phyloP scores from a whole-genome alignment of 1,140 invertebrate species.

The Drosophila arawakana region DNA sequence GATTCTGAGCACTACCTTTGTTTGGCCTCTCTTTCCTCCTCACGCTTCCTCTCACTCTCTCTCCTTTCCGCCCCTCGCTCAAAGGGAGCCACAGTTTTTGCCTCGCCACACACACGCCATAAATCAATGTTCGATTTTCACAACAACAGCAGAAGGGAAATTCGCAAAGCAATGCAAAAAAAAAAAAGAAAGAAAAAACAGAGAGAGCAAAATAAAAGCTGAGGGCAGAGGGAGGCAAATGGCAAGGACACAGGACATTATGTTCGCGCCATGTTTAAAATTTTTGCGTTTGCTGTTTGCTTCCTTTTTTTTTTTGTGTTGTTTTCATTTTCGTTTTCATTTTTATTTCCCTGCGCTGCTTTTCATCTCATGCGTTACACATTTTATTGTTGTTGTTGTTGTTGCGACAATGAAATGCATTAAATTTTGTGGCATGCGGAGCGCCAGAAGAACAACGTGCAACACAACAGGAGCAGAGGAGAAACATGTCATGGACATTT shows the following conservation, averaged over 20 bases:
- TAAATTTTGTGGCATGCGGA: conserved; percentile 70
- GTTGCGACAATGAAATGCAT: conserved; percentile 70
- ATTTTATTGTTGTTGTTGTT: conserved; percentile 66
- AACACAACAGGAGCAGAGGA: conserved; percentile 3
- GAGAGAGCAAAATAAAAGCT: conserved; percentile 40
- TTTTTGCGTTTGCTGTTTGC: conserved; percentile 51
- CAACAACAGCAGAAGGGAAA: conserved; percentile 58
- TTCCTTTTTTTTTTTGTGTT: conserved; percentile 38
- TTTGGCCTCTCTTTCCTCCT: neutral
- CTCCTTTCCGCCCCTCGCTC: conserved; percentile 6
- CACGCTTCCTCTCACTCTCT: neutral
- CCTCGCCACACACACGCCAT: conserved; percentile 72
- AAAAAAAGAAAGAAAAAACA: conserved; percentile 51
- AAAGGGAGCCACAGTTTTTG: conserved; percentile 48
- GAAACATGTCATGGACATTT: conserved; percentile 14
- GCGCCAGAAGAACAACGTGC: conserved; percentile 42
- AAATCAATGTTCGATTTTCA: conserved; percentile 79
- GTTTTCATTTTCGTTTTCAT: conserved; percentile 53
- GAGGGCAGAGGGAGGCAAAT: conserved; percentile 34
- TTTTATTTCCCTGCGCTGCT: conserved; percentile 59
- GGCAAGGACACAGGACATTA: conserved; percentile 84
- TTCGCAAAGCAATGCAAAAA: conserved; percentile 56
- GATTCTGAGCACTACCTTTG: conserved; percentile 37
- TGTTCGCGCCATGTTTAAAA: conserved; percentile 83
- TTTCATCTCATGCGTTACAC: conserved; percentile 79